Evolutionary conservation across 2,797 vertebrate genomes (phyloP), one percentile per base, ranked within the genome.

Genomic region (Rhyacichthys aspro): DNA sequence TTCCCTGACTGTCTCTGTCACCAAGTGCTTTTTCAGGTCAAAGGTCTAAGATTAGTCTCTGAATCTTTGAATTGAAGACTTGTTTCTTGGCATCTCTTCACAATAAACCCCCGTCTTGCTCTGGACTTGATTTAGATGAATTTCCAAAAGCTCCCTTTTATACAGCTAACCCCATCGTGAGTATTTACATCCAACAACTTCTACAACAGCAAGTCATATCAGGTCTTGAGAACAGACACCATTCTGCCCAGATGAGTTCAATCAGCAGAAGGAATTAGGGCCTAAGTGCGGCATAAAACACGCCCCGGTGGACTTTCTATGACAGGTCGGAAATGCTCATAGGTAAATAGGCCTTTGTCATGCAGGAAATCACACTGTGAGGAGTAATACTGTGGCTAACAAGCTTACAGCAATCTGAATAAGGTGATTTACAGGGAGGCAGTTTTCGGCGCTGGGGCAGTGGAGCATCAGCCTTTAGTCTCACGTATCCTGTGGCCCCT

Each of bases 351-450:
- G 59, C 50, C 45, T 52, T 28, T 76, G 73, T 67, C 74, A 73
- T 69, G 70, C 72, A 79, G 78, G 67, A 83, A 86, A 82, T 81
- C 72, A 83, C 67, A 72, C 58, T n/a, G 56, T 85, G 64, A 73
- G 74, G 49, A 79, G 67, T 74, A 81, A 72, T 72, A 59, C 72
- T 79, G 62, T 57, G 55, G 33, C 71, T 74, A 83, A 84, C 72
- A 68, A 78, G 79, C 78, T 79, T 61, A 70, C 63, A 63, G 62
- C 66, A 33, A 67, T 73, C 69, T 74, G 70, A 83, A 82, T 69
- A 19, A 39, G 62, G 68, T 86, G 69, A 86, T 61, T 74, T 70
- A 84, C 77, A 61, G 71, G 55, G 59, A 72, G 63, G 67, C 44
- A 43, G 71, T 63, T 84, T 81, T 72, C 74, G 72, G 60, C 53